Evolutionary conservation across 2,113 vertebrate genomes (phyloP).

Genomic region (Dendrocopos noguchii): DNA sequence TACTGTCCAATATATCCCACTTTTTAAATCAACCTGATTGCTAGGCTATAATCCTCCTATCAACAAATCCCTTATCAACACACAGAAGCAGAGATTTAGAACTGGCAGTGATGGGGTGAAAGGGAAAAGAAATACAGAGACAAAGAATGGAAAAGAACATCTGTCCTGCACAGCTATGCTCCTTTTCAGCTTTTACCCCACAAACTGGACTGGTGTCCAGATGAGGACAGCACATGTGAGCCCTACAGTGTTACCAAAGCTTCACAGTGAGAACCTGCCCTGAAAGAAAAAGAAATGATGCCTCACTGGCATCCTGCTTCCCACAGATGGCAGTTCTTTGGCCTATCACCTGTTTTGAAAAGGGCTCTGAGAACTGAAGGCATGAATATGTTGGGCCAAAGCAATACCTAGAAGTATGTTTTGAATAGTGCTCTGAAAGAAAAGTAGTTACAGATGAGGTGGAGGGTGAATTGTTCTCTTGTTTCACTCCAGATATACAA

Average conservation of each 20-base stretch:
- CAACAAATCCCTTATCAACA: slow-evolving; percentile 19
- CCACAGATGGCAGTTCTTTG: not conserved
- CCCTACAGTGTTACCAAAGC: not conserved
- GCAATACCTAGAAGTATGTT: not conserved
- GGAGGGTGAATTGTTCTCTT: not conserved
- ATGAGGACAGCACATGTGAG: not conserved
- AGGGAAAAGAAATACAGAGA: not conserved
- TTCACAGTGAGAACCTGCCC: not conserved
- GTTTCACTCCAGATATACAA: not conserved
- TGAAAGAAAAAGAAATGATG: not conserved
- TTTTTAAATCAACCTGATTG: slow-evolving; percentile 25
- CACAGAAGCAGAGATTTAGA: slow-evolving; percentile 12
- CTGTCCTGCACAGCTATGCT: slow-evolving; percentile 4
- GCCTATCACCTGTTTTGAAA: not conserved
- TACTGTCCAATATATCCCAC: slow-evolving; percentile 10
- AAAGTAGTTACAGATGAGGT: not conserved
- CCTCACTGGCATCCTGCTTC: not conserved
- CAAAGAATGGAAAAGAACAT: slow-evolving; percentile 15
- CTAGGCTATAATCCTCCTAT: slow-evolving; percentile 18
- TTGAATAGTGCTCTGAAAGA: not conserved
- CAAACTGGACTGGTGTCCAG: not conserved
- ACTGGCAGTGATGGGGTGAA: not conserved
- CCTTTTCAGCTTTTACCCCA: not conserved
- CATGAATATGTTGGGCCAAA: not conserved
- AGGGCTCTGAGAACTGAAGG: not conserved